These are phyloP conservation scores for Ischnus inquisitorius DNA, from an alignment of 2,888 invertebrate genomes.

Conservation along the genomic window DNA sequence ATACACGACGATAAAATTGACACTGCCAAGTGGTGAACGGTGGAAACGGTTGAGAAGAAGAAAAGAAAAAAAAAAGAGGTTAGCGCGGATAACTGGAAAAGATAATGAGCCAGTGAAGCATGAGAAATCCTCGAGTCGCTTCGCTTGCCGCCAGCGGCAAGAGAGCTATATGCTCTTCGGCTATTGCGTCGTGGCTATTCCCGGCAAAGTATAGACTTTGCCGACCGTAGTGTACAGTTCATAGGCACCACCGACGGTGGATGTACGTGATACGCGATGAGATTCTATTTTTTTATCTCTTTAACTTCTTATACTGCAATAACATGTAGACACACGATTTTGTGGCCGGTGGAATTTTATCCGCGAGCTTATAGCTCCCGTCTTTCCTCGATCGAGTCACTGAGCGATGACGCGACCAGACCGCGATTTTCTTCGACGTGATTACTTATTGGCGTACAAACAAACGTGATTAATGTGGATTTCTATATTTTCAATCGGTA, in stretches of 20 bases:
- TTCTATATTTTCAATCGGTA: background rate
- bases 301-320: background rate
- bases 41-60: conserved; percentile 25
- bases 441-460: background rate
- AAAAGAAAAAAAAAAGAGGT: conserved; percentile 44
- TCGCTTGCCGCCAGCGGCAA: conserved; percentile 19
- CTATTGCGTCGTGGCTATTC: conserved; percentile 33
- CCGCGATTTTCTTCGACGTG: background rate
- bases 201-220: conserved; percentile 34
- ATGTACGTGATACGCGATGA: conserved; percentile 22
- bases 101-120: conserved; percentile 65
- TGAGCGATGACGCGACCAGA: background rate
- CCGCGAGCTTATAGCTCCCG: background rate
- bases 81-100: conserved; percentile 65
- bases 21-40: conserved; percentile 18
- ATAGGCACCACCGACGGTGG: background rate
- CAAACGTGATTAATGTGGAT: background rate
- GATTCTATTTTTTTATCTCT: conserved; percentile 8
- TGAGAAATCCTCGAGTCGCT: conserved; percentile 60
- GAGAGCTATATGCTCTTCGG: conserved; percentile 15
- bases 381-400: conserved; percentile 1
- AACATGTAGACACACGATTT: conserved; percentile 27
- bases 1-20: conserved; percentile 44
- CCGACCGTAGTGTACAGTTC: conserved; percentile 8
- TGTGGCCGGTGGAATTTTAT: background rate